These are phyloP conservation scores for Strigamia crassipes DNA, from an alignment of 2,888 invertebrate genomes.

Conservation along the genomic window DNA sequence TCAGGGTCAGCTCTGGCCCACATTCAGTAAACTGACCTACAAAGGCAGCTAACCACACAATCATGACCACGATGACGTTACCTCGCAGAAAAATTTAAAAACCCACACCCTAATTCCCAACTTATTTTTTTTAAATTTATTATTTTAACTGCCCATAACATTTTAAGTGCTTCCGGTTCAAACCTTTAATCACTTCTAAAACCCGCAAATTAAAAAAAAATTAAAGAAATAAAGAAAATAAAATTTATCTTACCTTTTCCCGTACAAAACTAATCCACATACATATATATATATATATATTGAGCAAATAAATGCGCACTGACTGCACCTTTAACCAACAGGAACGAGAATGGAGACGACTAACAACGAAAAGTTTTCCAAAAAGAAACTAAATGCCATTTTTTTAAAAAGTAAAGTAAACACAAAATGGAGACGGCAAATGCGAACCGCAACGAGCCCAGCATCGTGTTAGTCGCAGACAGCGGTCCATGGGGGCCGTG, in stretches of 20 bases:
- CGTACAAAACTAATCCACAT: neutral
- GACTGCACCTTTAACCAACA: neutral
- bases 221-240: neutral
- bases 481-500: neutral
- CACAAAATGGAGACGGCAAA: conserved; percentile 2
- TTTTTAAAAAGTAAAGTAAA: neutral
- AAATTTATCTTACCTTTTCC: neutral
- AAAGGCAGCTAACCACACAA: neutral
- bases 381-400: neutral
- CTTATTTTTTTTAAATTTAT: neutral
- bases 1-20: conserved; percentile 26
- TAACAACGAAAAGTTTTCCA: neutral
- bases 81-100: neutral
- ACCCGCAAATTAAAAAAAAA: neutral
- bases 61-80: conserved; percentile 17
- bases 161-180: neutral
- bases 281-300: too few relatives aligned
- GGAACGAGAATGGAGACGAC: neutral
- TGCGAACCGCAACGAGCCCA: neutral
- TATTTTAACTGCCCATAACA: neutral
- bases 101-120: neutral
- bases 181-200: neutral
- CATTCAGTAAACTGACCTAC: conserved; percentile 19
- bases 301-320: neutral
- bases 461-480: neutral